A percentile compares a stretch with the other conserved stretches of the same genome.
Conservation (phyloP, 2,797 vertebrate genomes). For the Helarctos malayanus region DNA sequence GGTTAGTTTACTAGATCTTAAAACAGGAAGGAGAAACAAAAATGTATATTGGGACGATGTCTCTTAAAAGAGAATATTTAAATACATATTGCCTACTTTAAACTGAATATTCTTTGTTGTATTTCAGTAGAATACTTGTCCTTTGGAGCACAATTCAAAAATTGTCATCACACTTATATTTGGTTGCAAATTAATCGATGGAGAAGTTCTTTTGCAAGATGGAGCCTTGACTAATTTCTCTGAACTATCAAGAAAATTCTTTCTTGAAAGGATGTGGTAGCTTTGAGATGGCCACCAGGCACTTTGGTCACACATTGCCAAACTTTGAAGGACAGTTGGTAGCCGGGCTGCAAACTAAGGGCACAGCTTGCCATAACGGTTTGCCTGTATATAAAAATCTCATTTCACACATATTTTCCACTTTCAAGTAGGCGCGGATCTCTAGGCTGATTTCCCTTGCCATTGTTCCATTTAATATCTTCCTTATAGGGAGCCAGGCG, state of each 20-base stretch:
- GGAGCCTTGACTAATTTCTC: conserved; percentile 24
- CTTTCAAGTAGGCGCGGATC: not conserved
- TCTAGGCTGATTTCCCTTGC: conserved; percentile 19
- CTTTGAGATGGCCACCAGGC: not conserved
- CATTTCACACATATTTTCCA: not conserved
- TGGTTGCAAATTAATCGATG: conserved; percentile 31
- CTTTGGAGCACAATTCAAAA: conserved; percentile 25
- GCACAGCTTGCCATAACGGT: not conserved
- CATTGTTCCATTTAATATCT: not conserved
- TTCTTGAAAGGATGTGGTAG: conserved; percentile 24
- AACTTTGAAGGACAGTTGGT: conserved; percentile 24
- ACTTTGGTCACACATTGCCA: not conserved
- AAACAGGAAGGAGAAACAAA: conserved; percentile 50
- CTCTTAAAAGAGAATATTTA: conserved; percentile 68
- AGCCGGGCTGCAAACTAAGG: not conserved
- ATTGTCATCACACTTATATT: conserved; percentile 13
- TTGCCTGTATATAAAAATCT: conserved; percentile 35
- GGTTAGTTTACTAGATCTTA: conserved; percentile 85
- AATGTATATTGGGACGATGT: not conserved
- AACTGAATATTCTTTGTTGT: conserved; percentile 58
- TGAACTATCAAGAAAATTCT: not conserved
- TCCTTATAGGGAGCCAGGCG: not conserved
- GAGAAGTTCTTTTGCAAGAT: conserved; percentile 60
- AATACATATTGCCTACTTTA: conserved; percentile 12
- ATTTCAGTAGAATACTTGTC: conserved; percentile 39